Evolutionary conservation across 1,140 invertebrate species (phyloP), one percentile per base, ranked within the genome.

Genomic region (Latrodectus geometricus): DNA sequence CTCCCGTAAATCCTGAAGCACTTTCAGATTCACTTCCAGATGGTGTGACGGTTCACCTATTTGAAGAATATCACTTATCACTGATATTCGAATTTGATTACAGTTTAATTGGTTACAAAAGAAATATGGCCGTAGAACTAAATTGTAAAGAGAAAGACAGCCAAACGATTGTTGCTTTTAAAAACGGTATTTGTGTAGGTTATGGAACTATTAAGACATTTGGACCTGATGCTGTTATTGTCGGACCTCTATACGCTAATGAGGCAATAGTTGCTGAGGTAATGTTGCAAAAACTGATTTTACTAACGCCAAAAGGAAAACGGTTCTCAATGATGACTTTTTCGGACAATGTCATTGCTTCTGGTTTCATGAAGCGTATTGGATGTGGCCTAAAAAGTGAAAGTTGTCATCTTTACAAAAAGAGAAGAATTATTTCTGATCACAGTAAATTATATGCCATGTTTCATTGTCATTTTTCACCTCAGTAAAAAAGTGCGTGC

Each of bases 231-330:
- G 65, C 76, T n/a, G 85, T 74, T 0, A 82, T 88, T 21, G 56
- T 88, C 1, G 89, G 89, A 14, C 89, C 89, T n/a, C 23, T 90
- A 20, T 90, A 90, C 69, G 89, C 89, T 15, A 69, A 88, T 49
- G 88, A 88, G 56, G 52, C 79, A 50, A 68, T 54, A 0, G 66
- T 90, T 8, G 89, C 89, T 8, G 88, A 89, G 86, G 66, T 79
- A 9, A 14, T 90, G 12, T 35, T 90, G 17, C 73, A 50, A 50
- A 23, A 20, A 11, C 69, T 89, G 8, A 68, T 90, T 12, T 15
- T 56, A 0, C n/a, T 23, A 3, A 87, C 88, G 21, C 81, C 74
- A 15, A n/a, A 80, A 14, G 66, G 23, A 0, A 80, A 75, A 68
- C 87, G 89, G n/a, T 66, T 90, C 14, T 56, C 79, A 5, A 87